These are phyloP conservation scores for Micrasema minimum DNA, from an alignment of 1,140 invertebrate genomes.

Conservation along the genomic window DNA sequence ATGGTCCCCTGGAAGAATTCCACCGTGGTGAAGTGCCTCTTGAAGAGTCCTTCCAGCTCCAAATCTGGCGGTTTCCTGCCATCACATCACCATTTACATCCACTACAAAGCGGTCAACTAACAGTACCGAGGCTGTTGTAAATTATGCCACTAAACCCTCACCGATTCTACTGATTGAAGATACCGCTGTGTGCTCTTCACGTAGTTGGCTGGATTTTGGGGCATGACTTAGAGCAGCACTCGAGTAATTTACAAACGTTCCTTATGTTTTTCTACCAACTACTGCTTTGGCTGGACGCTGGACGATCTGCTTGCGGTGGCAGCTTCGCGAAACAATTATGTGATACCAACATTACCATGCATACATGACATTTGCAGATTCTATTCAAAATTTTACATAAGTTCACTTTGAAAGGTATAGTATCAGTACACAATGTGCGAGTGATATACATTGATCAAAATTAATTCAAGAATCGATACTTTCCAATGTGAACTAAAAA, in stretches of 20 bases:
- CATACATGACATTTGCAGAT: slow-evolving; percentile 54
- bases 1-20: slow-evolving; percentile 99
- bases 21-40: slow-evolving; percentile 99
- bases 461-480: slow-evolving; percentile 4
- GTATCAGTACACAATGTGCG: background rate
- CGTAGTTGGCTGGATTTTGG: slow-evolving; percentile 21
- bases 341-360: slow-evolving; percentile 59
- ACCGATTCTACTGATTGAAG: background rate
- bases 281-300: slow-evolving; percentile 38
- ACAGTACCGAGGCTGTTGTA: slow-evolving; percentile 46
- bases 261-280: slow-evolving; percentile 48
- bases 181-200: no score
- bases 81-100: slow-evolving; percentile 69
- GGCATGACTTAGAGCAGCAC: slow-evolving; percentile 36
- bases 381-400: slow-evolving; percentile 49
- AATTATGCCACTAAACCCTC: slow-evolving; percentile 19
- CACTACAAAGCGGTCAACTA: slow-evolving; percentile 59
- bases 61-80: slow-evolving; percentile 92
- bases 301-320: slow-evolving; percentile 50
- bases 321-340: slow-evolving; percentile 63
- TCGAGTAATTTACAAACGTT: slow-evolving; percentile 51
- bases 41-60: slow-evolving; percentile 99
- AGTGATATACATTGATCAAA: no score
- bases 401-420: slow-evolving; percentile 40
- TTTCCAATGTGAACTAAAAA: slow-evolving; percentile 43